phyloP scores from a whole-genome alignment of 2,113 vertebrate genomes.

The Tychaedon coryphoeus region DNA sequence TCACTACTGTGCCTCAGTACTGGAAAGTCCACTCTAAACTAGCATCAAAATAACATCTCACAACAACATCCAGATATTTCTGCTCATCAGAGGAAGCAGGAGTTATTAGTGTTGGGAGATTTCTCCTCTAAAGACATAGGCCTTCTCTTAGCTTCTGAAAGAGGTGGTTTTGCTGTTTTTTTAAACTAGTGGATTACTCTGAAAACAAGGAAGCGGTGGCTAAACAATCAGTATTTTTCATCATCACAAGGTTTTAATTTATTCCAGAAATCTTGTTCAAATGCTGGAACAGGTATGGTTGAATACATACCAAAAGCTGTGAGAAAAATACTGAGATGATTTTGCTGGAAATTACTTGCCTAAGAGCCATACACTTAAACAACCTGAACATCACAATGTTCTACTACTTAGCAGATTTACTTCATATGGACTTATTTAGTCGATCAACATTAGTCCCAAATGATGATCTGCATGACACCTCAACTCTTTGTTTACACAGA shows the following conservation, averaged over 20 bases:
- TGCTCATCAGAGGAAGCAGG: not conserved
- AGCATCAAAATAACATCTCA: not conserved
- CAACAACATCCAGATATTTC: not conserved
- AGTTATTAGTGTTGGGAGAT: not conserved
- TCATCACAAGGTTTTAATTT: not conserved
- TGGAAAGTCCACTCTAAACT: not conserved
- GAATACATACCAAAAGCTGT: not conserved
- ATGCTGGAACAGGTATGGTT: not conserved
- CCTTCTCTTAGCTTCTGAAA: not conserved
- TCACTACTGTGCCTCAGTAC: not conserved
- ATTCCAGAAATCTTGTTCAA: not conserved
- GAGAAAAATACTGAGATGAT: not conserved
- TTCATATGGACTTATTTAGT: not conserved
- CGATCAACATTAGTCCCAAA: not conserved
- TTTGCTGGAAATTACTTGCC: not conserved
- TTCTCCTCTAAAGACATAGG: not conserved
- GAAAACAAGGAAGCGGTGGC: not conserved
- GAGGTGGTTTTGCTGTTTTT: not conserved
- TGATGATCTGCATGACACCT: not conserved
- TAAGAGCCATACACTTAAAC: not conserved
- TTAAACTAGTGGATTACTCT: not conserved
- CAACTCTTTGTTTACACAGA: not conserved
- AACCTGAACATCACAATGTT: not conserved
- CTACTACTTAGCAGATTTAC: not conserved
- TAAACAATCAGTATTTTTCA: not conserved